Evolutionary conservation across 2,797 vertebrate species (phyloP).

Genomic region (Poecile montanus): DNA sequence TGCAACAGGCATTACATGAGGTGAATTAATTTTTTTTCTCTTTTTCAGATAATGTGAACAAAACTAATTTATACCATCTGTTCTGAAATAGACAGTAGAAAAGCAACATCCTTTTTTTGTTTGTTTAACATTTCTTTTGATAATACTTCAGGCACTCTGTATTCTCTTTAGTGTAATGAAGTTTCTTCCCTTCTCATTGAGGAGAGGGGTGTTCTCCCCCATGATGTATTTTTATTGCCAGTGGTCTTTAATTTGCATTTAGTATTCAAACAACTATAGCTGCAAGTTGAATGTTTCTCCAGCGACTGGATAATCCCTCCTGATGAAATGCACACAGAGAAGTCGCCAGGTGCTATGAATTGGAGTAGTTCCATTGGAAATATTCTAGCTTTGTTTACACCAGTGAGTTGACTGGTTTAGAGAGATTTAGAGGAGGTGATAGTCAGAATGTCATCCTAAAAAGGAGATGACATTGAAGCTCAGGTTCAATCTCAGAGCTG

Average conservation of each 20-base stretch:
- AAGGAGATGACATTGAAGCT: not conserved
- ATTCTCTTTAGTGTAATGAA: not conserved
- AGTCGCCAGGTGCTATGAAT: not conserved
- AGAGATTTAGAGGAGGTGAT: not conserved
- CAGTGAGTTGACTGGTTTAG: not conserved
- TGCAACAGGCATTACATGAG: not conserved
- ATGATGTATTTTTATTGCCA: not conserved
- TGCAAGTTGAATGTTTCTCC: not conserved
- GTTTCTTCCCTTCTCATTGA: not conserved
- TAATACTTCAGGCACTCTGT: not conserved
- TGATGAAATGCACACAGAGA: not conserved
- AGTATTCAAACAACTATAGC: not conserved
- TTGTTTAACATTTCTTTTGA: not conserved
- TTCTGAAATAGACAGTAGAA: not conserved
- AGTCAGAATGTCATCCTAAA: not conserved
- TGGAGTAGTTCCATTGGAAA: not conserved
- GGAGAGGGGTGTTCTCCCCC: not conserved
- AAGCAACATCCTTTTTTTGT: not conserved
- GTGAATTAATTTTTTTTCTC: slow-evolving; percentile 18
- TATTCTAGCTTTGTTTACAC: not conserved
- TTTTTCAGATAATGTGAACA: not conserved
- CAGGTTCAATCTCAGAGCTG: not conserved
- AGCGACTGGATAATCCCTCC: not conserved
- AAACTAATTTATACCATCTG: slow-evolving; percentile 28
- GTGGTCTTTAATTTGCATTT: not conserved